These are phyloP conservation scores for Equus quagga DNA, from an alignment of 2,113 vertebrate genomes.

Conservation along the genomic window DNA sequence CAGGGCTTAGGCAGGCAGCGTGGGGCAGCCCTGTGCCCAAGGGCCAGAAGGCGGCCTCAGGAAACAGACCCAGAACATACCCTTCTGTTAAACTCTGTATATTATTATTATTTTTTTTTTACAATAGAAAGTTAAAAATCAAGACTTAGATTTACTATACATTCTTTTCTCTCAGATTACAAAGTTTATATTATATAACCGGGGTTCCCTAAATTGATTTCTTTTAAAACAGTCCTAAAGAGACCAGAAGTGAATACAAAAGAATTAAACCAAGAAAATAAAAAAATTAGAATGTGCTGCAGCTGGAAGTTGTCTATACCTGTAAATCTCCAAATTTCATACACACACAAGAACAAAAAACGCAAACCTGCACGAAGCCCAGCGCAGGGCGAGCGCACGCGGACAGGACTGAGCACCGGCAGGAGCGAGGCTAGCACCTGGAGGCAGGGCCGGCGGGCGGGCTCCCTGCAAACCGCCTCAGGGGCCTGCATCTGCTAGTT, in stretches of 20 bases:
- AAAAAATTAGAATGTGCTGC: conserved; percentile 62
- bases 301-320: conserved; percentile 61
- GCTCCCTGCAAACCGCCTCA: not conserved
- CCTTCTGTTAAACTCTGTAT: conserved; percentile 83
- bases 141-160: conserved; percentile 79
- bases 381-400: not conserved
- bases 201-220: conserved; percentile 69
- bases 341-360: not conserved
- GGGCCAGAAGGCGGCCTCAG: conserved; percentile 1
- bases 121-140: conserved; percentile 85
- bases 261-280: not conserved
- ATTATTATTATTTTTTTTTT: conserved; percentile 79
- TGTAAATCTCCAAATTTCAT: conserved; percentile 73
- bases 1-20: not conserved
- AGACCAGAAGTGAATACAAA: conserved; percentile 65
- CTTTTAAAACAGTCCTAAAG: conserved; percentile 72
- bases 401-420: conserved; percentile 69
- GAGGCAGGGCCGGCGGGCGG: not conserved
- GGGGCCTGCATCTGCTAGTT: conserved; percentile 47
- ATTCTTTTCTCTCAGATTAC: conserved; percentile 79
- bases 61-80: conserved; percentile 71
- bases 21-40: not conserved
- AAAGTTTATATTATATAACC: conserved; percentile 77
- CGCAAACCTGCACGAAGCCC: not conserved
- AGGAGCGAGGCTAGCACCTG: conserved; percentile 67